phyloP scores from a whole-genome alignment of 2,797 vertebrate genomes.

The Phrynocephalus vlangalii region DNA sequence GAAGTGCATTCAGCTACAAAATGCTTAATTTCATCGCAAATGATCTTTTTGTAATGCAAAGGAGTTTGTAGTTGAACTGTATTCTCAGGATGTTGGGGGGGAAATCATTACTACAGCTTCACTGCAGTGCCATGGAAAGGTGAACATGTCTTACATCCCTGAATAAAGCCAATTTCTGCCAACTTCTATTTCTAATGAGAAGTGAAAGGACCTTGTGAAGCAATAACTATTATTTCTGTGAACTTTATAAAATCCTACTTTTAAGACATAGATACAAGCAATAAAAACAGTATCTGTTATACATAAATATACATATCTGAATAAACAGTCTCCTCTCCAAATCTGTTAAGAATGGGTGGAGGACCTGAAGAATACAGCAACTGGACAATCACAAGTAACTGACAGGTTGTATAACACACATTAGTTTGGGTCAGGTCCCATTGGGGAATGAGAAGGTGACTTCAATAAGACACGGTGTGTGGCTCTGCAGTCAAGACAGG shows the following conservation, averaged over 20 bases:
- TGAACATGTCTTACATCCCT: background rate
- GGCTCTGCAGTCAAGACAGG: conserved; percentile 8
- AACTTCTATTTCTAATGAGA: background rate
- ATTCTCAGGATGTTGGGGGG: no score
- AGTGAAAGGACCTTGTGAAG: background rate
- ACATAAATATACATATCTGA: conserved; percentile 62
- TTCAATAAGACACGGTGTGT: background rate
- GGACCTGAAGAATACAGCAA: conserved; percentile 64
- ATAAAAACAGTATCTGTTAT: conserved; percentile 68
- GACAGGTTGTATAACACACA: conserved; percentile 47
- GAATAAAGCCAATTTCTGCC: background rate
- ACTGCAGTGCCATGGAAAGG: background rate
- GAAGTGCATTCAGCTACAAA: background rate
- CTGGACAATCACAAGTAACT: conserved; percentile 63
- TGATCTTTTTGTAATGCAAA: background rate
- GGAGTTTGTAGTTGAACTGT: background rate
- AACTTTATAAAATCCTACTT: conserved; percentile 67
- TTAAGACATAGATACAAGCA: conserved; percentile 57
- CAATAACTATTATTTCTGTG: conserved; percentile 34
- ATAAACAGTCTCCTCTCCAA: conserved; percentile 59
- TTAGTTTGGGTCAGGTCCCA: conserved; percentile 4
- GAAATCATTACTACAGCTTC: background rate
- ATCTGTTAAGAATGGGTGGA: conserved; percentile 8
- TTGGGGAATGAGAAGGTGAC: conserved; percentile 36
- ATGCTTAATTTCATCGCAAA: background rate